Percentiles rank a stretch among this genome's conserved stretches.
Evolutionary conservation across 2,797 vertebrate species (phyloP).

Genomic region (Galago senegalensis): DNA sequence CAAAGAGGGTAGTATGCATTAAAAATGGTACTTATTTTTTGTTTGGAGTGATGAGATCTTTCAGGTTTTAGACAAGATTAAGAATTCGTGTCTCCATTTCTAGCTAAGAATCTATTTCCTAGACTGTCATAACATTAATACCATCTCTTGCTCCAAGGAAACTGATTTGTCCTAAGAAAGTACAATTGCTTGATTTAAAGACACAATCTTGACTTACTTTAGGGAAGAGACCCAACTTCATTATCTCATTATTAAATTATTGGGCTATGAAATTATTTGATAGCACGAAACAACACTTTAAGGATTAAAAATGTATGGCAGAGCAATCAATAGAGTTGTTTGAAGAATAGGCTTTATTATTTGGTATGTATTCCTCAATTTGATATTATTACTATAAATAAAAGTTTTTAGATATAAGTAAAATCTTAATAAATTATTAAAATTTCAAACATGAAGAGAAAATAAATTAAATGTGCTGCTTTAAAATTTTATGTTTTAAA

Average conservation of each 20-base stretch:
- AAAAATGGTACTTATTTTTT: background rate
- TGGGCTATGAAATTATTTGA: background rate
- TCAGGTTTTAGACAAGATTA: background rate
- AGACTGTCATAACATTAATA: background rate
- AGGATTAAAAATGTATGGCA: background rate
- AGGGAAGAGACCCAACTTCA: background rate
- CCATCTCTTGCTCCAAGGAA: background rate
- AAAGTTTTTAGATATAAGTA: background rate
- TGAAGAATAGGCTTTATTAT: background rate
- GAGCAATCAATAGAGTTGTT: background rate
- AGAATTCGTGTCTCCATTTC: background rate
- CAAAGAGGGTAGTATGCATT: background rate
- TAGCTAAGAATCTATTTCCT: background rate
- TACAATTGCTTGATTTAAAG: background rate
- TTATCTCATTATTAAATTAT: background rate
- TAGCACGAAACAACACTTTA: background rate
- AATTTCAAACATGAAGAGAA: constrained; percentile 29
- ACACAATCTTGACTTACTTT: background rate
- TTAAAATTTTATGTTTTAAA: constrained; percentile 46
- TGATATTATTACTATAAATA: background rate
- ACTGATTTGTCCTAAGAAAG: background rate
- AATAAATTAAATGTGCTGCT: background rate
- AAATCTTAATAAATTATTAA: constrained; percentile 14
- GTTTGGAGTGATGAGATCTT: background rate
- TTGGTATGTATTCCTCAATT: background rate